These are phyloP conservation scores for Mus spretus DNA, from an alignment of 2,797 vertebrate species.

Conservation along the genomic window DNA sequence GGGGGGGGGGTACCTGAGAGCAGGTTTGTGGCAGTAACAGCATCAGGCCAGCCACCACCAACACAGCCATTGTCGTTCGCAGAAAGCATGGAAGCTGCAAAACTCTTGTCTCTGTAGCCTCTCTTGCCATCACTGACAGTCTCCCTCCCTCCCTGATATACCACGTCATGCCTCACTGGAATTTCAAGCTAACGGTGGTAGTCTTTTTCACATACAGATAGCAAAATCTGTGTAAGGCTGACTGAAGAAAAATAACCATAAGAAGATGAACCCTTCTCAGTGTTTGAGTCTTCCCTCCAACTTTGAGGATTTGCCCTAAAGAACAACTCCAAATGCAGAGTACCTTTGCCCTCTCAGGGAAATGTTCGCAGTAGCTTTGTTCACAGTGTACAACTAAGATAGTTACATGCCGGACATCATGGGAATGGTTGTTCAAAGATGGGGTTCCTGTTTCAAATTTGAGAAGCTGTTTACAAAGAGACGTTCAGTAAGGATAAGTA, in stretches of 20 bases:
- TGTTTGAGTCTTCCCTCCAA: neutral
- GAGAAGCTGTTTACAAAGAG: neutral
- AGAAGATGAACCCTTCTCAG: neutral
- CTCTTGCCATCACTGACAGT: neutral
- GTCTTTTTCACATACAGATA: slow-evolving; percentile 4
- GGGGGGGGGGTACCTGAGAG: neutral
- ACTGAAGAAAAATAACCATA: neutral
- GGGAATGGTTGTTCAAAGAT: neutral
- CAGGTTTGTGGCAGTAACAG: neutral
- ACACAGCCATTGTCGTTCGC: rapidly evolving
- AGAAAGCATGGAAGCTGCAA: rapidly evolving
- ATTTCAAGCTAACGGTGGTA: neutral
- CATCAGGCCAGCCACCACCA: rapidly evolving
- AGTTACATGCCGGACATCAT: neutral
- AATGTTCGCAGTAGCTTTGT: neutral
- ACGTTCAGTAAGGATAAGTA: neutral
- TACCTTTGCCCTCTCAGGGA: neutral
- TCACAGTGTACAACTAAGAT: neutral
- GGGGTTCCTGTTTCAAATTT: neutral
- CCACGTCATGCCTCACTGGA: neutral
- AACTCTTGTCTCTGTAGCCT: rapidly evolving
- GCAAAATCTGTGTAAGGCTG: neutral
- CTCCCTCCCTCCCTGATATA: neutral
- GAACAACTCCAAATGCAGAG: neutral
- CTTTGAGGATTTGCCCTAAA: neutral